Conservation (phyloP, 2,113 vertebrate genomes). For the Naja naja region DNA sequence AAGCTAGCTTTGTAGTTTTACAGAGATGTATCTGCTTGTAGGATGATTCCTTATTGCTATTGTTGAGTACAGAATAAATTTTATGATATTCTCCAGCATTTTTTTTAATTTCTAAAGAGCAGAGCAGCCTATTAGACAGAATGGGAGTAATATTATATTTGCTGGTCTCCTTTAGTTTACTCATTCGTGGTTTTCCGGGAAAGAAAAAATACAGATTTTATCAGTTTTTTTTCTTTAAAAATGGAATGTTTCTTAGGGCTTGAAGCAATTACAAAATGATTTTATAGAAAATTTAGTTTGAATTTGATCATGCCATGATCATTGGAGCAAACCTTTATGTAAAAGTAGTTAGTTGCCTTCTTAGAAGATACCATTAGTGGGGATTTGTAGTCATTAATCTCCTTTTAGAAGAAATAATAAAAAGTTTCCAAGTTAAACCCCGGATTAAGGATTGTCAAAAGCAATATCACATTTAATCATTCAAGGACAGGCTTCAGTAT, state of each 20-base stretch:
- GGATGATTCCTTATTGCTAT: not conserved
- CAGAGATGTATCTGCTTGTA: not conserved
- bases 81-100: not conserved
- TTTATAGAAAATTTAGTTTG: constrained; percentile 31
- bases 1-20: not conserved
- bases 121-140: not conserved
- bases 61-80: not conserved
- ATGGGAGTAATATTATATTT: not conserved
- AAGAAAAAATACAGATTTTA: rapidly evolving
- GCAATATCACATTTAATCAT: constrained; percentile 22
- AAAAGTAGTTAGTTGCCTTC: constrained; percentile 17
- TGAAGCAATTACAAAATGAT: constrained; percentile 23
- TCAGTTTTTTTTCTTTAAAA: constrained; percentile 17
- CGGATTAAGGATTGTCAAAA: constrained; percentile 22
- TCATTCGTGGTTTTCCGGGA: not conserved
- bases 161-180: not conserved
- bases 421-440: constrained; percentile 8
- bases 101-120: not conserved
- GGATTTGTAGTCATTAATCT: constrained; percentile 37
- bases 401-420: constrained; percentile 14
- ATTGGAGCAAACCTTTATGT: constrained; percentile 20
- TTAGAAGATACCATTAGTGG: not conserved
- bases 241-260: constrained; percentile 21
- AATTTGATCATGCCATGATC: constrained; percentile 46
- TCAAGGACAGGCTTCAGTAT: not conserved